Evolutionary conservation across 2,797 vertebrate genomes (phyloP), one percentile per base, ranked within the genome.

Genomic region (Vireo griseus): DNA sequence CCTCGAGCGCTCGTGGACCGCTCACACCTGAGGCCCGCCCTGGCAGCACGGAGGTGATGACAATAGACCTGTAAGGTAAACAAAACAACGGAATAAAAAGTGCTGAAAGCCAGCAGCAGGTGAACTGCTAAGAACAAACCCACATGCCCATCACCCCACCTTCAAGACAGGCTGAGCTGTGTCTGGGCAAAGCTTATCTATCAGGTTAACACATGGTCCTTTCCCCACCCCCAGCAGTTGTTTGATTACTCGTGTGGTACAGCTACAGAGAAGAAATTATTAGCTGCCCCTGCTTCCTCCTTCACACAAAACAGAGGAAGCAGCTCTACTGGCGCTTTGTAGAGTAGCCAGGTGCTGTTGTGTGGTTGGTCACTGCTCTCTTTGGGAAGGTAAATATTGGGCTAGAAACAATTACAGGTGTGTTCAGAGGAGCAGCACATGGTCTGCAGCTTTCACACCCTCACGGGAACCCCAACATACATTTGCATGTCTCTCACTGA

Each of bases 81-180:
- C 95, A 91, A 96, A 66, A 96, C 95, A 52, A 84, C 11, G 97
- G 97, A 98, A 97, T 95, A 94, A 98, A 98, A 98, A 33, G n/a
- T 93, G 79, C 97, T 99, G 98, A 99, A 98, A 98, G 98, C 98
- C 84, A 97, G 97, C 97, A 96, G 98, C 99, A 99, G 99, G 99
- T 99, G 99, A 98, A 98, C 81, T 91, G 92, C 94, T 88, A 71
- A 88, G 94, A 96, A 95, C 94, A 96, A 96, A 97, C 86, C 80
- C 11, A 29, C 37, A 21, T 19, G 67, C 88, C 78, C 88, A 61
- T 84, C 91, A 86, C 85, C 74, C 81, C 7, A 11, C 72, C 62
- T 59, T 69, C 1, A 4, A 69, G 81, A 75, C 85, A 59, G 72
- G 67, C 81, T 94, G 94, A 96, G 92, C 89, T 80, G 79, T 18